Conservation (phyloP, 2,888 invertebrate genomes). For the Notodonta dromedarius region DNA sequence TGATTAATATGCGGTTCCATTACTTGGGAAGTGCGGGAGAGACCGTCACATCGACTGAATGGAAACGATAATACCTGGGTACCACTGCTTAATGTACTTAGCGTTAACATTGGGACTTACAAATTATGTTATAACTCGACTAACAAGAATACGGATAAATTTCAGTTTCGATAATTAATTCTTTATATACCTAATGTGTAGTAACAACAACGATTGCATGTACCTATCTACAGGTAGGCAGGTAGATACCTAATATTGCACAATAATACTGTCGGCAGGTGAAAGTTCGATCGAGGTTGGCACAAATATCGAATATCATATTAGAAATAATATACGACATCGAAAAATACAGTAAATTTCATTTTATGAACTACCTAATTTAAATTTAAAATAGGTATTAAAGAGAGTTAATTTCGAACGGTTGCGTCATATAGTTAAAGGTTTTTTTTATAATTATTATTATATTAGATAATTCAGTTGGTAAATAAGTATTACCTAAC, state of each 20-base stretch:
- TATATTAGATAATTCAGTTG: not conserved
- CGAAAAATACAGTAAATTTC: slow-evolving; percentile 46
- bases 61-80: not conserved
- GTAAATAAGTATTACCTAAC: not conserved
- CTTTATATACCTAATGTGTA: no score
- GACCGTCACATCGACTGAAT: not conserved
- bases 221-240: not conserved
- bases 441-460: no score
- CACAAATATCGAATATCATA: slow-evolving; percentile 24
- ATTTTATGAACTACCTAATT: slow-evolving; percentile 12
- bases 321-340: slow-evolving; percentile 38
- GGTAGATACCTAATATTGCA: slow-evolving; percentile 1
- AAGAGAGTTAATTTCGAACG: slow-evolving; percentile 9
- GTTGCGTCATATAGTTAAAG: no score
- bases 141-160: not conserved
- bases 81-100: not conserved
- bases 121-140: not conserved
- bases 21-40: not conserved
- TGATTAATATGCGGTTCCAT: not conserved
- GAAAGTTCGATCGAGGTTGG: slow-evolving; percentile 22
- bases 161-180: not conserved
- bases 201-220: no score
- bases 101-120: not conserved
- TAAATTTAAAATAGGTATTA: slow-evolving; percentile 21
- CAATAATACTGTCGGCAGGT: slow-evolving; percentile 7